A percentile compares a stretch with the other conserved stretches of the same genome.
phyloP scores from a whole-genome alignment of 2,888 invertebrate genomes.

The Aphrophora alni region DNA sequence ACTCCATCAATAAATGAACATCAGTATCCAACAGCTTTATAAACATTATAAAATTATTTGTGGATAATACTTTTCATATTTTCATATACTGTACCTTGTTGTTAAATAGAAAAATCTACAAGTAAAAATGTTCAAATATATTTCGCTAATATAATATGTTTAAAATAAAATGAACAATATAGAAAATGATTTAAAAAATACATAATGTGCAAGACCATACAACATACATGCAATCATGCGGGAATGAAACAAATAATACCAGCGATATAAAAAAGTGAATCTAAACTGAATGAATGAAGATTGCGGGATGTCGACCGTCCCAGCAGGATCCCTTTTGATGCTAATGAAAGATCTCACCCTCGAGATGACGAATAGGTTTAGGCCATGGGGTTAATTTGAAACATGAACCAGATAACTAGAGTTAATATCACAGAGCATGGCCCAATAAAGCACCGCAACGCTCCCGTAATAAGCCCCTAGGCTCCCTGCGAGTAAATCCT shows the following conservation, averaged over 20 bases:
- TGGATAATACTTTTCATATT: no score
- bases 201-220: no score
- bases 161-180: no score
- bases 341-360: conserved; percentile 1
- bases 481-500: conserved; percentile 14
- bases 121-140: no score
- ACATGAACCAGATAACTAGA: conserved; percentile 39
- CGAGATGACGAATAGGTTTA: conserved; percentile 23
- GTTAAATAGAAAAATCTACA: no score
- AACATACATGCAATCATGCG: no score
- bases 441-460: conserved; percentile 16
- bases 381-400: conserved; percentile 38
- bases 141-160: no score
- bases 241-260: background rate
- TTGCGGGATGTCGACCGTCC: background rate
- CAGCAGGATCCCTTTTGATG: background rate
- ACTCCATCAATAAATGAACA: no score
- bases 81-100: no score
- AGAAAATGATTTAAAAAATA: no score
- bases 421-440: conserved; percentile 32
- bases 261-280: background rate
- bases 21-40: no score
- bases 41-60: no score
- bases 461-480: conserved; percentile 28
- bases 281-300: background rate